Evolutionary conservation across 2,797 vertebrate species (phyloP).

Genomic region (Vespertilio murinus): DNA sequence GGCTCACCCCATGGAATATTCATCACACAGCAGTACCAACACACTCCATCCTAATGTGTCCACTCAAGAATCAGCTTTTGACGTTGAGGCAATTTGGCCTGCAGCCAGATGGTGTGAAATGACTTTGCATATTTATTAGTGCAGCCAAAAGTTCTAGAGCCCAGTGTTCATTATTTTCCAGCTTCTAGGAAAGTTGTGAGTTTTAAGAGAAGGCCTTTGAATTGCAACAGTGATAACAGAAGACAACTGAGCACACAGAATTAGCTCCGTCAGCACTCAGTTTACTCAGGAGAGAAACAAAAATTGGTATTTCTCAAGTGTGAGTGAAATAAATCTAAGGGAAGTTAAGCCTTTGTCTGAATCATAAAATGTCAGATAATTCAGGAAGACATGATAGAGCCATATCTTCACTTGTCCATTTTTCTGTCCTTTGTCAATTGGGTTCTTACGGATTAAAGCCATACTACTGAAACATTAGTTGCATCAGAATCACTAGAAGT

Average conservation of each 20-base stretch:
- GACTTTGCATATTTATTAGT: not conserved
- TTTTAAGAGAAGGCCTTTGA: not conserved
- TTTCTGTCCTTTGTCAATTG: not conserved
- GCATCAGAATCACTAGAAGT: not conserved
- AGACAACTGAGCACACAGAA: not conserved
- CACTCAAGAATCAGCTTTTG: slow-evolving; percentile 12
- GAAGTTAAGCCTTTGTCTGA: not conserved
- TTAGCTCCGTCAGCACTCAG: not conserved
- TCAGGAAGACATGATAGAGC: not conserved
- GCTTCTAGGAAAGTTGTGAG: not conserved
- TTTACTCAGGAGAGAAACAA: not conserved
- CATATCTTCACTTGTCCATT: not conserved
- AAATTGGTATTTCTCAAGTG: slow-evolving; percentile 11
- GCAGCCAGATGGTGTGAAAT: not conserved
- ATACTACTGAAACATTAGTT: not conserved
- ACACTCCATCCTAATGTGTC: not conserved
- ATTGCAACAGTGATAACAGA: not conserved
- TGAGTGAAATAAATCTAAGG: slow-evolving; percentile 37
- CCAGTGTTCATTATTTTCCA: not conserved
- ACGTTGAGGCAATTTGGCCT: slow-evolving; percentile 42
- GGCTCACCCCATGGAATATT: not conserved
- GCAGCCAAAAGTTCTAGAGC: not conserved
- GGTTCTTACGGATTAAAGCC: not conserved
- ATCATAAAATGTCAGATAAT: slow-evolving; percentile 21
- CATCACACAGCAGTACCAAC: not conserved